Base-by-base conservation (phyloP, 2,113 vertebrate species). In the Lota lota region DNA sequence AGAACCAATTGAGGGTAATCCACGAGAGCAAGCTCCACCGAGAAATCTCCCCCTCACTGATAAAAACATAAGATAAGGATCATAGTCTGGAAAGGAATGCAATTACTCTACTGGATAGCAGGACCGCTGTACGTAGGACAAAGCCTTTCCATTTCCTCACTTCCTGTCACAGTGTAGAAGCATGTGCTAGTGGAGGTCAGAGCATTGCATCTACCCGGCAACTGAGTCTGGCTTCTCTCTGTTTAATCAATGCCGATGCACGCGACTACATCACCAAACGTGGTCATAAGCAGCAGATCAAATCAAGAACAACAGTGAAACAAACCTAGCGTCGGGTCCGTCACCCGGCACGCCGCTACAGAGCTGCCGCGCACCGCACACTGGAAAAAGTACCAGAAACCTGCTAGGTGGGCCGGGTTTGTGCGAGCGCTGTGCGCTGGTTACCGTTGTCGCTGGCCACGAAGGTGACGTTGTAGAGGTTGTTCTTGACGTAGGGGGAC, bases 381-480 rank as follows among this genome's bases (percentile, higher is more conserved):
- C 28, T 33, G 28, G 28, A 33, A 33, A 33, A 5, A 6, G 28
- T 33, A 33, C 28, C 28, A 33, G 8, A 58, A n/a, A 12, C 18
- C 14, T 5, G 12, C 21, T 51, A 18, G 16, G 1, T 22, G 12
- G 2, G 61, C 6, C 15, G 18, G 53, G 3, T 1, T 0, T 19
- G 7, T 61, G 93, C 10, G 40, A 47, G 40, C 1, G 40, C 10
- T 47, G 40, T 11, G 10, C 10, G 40, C 7, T 47, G 40, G 8
- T 63, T 91, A 99, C 97, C 96, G 63, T 93, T 96, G 88, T 99
- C 97, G 50, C 94, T 92, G 51, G 97, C 97, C 89, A 97, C 94
- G 90, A 99, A 97, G 0, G 96, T 99, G 68, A 95, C 94, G 59
- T 98, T 99, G 86, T 99, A 99, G 79, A 96, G 89, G 79, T 97